phyloP scores from a whole-genome alignment of 2,797 vertebrate species.

The Spheniscus humboldti region DNA sequence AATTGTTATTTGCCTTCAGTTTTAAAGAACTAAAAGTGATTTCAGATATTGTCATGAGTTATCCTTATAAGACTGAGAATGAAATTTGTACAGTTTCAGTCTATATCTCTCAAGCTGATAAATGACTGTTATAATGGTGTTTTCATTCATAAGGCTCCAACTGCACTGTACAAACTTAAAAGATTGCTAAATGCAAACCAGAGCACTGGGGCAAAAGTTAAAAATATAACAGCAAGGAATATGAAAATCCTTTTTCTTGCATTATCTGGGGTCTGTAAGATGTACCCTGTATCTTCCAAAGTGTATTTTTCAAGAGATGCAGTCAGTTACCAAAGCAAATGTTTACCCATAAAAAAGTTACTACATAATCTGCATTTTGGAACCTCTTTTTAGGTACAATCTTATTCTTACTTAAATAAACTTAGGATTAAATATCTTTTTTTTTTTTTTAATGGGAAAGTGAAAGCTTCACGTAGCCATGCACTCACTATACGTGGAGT shows the following conservation, averaged over 20 bases:
- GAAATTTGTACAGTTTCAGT: background rate
- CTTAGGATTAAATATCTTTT: background rate
- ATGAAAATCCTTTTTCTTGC: background rate
- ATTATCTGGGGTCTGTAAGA: background rate
- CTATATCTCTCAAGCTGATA: background rate
- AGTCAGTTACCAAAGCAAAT: background rate
- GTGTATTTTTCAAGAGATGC: background rate
- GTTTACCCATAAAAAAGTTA: background rate
- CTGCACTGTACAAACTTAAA: background rate
- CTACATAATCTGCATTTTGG: background rate
- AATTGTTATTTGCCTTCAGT: conserved; percentile 52
- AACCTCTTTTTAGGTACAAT: background rate
- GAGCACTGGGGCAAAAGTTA: background rate
- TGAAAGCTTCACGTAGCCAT: background rate
- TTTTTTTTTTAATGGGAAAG: background rate
- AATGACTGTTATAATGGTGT: conserved; percentile 16
- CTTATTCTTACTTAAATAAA: background rate
- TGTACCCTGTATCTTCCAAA: background rate
- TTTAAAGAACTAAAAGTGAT: conserved; percentile 62
- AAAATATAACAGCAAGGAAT: background rate
- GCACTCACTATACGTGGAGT: background rate
- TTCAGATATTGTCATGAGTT: conserved; percentile 63
- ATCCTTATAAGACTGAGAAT: conserved; percentile 14
- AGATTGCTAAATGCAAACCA: background rate
- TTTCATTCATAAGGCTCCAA: conserved; percentile 16